Evolutionary conservation across 2,888 invertebrate genomes (phyloP).

Genomic region (Onthophagus sagittarius): DNA sequence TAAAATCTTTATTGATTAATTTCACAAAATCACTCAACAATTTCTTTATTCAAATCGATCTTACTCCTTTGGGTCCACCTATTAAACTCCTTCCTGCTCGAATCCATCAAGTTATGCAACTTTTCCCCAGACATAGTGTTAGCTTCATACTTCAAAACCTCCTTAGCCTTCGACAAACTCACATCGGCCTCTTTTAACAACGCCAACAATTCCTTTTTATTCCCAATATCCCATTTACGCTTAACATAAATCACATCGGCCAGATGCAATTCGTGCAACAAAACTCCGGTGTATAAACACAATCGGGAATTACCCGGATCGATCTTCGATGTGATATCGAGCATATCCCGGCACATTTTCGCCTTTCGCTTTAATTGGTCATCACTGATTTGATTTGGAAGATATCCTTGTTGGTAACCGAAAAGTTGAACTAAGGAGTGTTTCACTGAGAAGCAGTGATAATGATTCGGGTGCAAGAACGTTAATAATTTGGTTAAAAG

Average conservation of each 20-base stretch:
- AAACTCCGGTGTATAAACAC: slow-evolving; percentile 72
- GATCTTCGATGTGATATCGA: slow-evolving; percentile 59
- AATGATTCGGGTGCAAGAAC: slow-evolving; percentile 80
- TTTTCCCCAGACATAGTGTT: slow-evolving; percentile 56
- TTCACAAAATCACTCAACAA: slow-evolving; percentile 19
- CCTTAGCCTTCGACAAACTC: slow-evolving; percentile 49
- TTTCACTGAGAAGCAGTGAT: slow-evolving; percentile 75
- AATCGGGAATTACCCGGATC: slow-evolving; percentile 71
- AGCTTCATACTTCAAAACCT: slow-evolving; percentile 52
- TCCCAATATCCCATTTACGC: slow-evolving; percentile 46
- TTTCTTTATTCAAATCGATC: slow-evolving; percentile 29
- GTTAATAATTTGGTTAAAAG: slow-evolving; percentile 65
- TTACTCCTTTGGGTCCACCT: slow-evolving; percentile 52
- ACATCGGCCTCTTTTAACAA: slow-evolving; percentile 50
- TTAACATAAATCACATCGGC: slow-evolving; percentile 54
- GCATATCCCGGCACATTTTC: slow-evolving; percentile 63
- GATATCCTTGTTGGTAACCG: slow-evolving; percentile 64
- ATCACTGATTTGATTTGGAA: slow-evolving; percentile 53
- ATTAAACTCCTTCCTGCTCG: slow-evolving; percentile 51
- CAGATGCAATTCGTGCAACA: slow-evolving; percentile 67
- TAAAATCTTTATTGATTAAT: too few relatives aligned
- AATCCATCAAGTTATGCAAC: slow-evolving; percentile 50
- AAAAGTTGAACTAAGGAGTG: slow-evolving; percentile 79
- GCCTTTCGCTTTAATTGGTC: slow-evolving; percentile 63
- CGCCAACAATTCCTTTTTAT: slow-evolving; percentile 46